phyloP scores from a whole-genome alignment of 1,140 invertebrate genomes.

The Probaryconus sp. region DNA sequence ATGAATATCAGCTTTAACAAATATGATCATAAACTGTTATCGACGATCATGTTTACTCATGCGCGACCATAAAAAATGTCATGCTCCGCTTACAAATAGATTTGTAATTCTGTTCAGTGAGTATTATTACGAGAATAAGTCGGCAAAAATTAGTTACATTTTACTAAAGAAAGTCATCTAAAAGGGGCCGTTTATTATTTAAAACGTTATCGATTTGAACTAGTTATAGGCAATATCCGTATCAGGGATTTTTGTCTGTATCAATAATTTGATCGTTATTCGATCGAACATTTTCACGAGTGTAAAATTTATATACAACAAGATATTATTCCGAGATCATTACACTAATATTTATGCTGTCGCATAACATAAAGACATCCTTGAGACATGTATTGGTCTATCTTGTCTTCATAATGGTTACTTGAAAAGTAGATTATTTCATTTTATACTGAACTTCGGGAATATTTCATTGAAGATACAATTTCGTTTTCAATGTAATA shows the following conservation, averaged over 20 bases:
- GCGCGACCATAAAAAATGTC: too few relatives aligned
- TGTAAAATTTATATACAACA: constrained; percentile 8
- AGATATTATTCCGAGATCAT: constrained; percentile 2
- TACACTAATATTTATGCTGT: constrained; percentile 18
- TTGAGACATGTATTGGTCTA: constrained; percentile 11
- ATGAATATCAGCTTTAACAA: constrained; percentile 17
- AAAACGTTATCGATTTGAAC: not conserved
- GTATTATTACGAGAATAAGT: not conserved
- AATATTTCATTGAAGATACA: constrained; percentile 30
- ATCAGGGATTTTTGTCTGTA: not conserved
- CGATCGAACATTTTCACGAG: constrained; percentile 1
- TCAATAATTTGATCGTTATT: constrained; percentile 3
- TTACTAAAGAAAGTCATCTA: not conserved
- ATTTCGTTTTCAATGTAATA: constrained; percentile 32
- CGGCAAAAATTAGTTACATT: not conserved
- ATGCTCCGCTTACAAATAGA: too few relatives aligned
- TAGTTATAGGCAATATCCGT: constrained; percentile 1
- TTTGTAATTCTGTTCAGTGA: too few relatives aligned
- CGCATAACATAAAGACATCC: constrained; percentile 5
- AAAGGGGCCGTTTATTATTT: not conserved
- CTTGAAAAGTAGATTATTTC: constrained; percentile 32
- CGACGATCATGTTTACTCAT: not conserved
- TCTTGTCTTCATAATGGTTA: constrained; percentile 7
- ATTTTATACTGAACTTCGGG: constrained; percentile 16
- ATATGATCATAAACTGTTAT: not conserved